Evolutionary conservation across 2,888 invertebrate genomes (phyloP).

Genomic region (Hoplodrina ambigua): DNA sequence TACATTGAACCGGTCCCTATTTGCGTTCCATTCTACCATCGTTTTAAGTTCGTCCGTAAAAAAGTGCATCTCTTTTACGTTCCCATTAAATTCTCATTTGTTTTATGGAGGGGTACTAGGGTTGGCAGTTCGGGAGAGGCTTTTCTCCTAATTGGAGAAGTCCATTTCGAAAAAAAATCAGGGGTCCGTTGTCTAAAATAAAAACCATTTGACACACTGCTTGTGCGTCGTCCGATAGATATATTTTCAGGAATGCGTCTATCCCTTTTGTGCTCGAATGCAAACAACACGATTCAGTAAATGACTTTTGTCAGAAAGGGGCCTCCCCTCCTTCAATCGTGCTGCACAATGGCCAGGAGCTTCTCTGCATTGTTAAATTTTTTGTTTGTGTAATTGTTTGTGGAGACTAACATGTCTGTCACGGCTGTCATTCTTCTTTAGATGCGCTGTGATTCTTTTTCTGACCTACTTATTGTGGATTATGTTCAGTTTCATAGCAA

Average conservation of each 20-base stretch:
- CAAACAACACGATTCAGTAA: constrained; percentile 46
- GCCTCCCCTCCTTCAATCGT: constrained; percentile 19
- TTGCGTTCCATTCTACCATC: constrained; percentile 7
- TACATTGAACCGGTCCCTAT: constrained; percentile 20
- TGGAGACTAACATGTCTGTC: constrained; percentile 1
- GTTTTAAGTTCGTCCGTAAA: constrained; percentile 38
- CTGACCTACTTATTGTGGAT: constrained; percentile 1
- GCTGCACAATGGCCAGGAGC: constrained; percentile 22
- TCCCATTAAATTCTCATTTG: constrained; percentile 50
- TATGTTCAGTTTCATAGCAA: too few species aligned
- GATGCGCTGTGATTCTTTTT: too few species aligned
- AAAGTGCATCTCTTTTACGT: constrained; percentile 41
- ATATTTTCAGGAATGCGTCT: not conserved
- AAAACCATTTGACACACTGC: not conserved
- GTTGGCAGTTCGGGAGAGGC: constrained; percentile 11
- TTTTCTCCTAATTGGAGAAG: constrained; percentile 3
- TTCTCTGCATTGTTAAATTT: constrained; percentile 9
- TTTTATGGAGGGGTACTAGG: constrained; percentile 30
- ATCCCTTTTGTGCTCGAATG: constrained; percentile 31
- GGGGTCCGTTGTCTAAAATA: not conserved
- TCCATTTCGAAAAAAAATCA: not conserved
- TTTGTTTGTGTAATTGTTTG: constrained; percentile 26
- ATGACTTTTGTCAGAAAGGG: constrained; percentile 30
- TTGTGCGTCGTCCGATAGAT: not conserved
- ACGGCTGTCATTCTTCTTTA: not conserved